Conservation (phyloP, 2,888 invertebrate species). For the Pollenia griseotomentosa region DNA sequence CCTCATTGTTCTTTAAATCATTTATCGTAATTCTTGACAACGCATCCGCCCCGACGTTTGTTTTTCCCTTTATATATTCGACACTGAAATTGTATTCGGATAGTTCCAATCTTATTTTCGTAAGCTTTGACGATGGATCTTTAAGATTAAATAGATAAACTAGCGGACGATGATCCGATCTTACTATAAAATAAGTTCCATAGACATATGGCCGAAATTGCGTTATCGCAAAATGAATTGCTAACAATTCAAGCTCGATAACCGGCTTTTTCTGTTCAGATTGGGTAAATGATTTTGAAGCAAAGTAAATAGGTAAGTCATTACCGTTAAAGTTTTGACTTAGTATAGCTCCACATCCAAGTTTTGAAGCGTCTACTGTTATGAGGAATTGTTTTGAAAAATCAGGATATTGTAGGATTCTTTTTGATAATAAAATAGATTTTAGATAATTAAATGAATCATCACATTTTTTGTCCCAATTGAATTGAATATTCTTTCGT, state of each 20-base stretch:
- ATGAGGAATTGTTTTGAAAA: conserved; percentile 36
- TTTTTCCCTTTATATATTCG: conserved; percentile 40
- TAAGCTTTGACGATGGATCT: conserved; percentile 32
- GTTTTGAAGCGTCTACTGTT: conserved; percentile 54
- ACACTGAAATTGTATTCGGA: conserved; percentile 42
- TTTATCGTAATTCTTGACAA: conserved; percentile 36
- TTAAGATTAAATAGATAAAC: conserved; percentile 72
- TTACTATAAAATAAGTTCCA: conserved; percentile 71
- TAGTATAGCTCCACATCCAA: conserved; percentile 44
- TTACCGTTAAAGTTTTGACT: conserved; percentile 38
- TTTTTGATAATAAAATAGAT: conserved; percentile 20
- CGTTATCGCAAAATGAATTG: conserved; percentile 73
- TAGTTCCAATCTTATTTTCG: conserved; percentile 37
- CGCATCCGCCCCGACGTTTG: conserved; percentile 38
- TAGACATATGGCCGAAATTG: conserved; percentile 73
- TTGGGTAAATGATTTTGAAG: conserved; percentile 40
- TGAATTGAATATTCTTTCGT: conserved; percentile 23
- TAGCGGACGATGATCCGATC: conserved; percentile 75
- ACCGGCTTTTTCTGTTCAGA: conserved; percentile 35
- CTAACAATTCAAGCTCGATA: conserved; percentile 73
- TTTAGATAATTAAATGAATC: conserved; percentile 29
- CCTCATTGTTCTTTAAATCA: conserved; percentile 46
- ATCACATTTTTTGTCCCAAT: conserved; percentile 22
- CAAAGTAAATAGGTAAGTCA: conserved; percentile 44
- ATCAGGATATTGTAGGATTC: conserved; percentile 40